Evolutionary conservation across 2,888 invertebrate genomes (phyloP).

Genomic region (Keiferia lycopersicella): DNA sequence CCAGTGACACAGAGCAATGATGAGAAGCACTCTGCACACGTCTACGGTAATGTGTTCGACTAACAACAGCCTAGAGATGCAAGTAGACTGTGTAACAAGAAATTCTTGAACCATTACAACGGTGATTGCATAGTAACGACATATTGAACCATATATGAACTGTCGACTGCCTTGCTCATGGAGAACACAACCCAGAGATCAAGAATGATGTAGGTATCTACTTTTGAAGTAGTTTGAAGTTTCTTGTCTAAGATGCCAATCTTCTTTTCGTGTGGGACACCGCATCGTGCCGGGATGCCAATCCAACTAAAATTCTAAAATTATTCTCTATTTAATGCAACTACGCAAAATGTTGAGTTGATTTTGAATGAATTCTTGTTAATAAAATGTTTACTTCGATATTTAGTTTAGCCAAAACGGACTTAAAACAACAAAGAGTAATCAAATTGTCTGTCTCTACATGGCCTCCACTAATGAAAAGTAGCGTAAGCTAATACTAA

Average conservation of each 20-base stretch:
- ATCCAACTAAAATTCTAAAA: no score
- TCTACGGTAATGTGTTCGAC: neutral
- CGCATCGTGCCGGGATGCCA: no score
- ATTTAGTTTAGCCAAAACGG: no score
- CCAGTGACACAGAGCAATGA: neutral
- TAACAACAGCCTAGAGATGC: neutral
- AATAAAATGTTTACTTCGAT: no score
- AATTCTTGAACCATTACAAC: constrained; percentile 19
- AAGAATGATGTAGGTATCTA: neutral
- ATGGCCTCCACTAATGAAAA: no score
- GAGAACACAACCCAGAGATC: neutral
- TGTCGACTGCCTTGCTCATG: neutral
- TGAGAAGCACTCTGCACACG: neutral
- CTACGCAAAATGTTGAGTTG: no score
- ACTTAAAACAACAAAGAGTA: no score
- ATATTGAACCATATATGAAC: neutral
- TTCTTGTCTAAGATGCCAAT: neutral
- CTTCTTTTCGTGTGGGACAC: no score
- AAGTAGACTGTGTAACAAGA: constrained; percentile 3
- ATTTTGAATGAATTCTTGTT: no score
- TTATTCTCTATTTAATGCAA: no score
- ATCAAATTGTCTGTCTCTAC: no score
- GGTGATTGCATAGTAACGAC: constrained; percentile 12
- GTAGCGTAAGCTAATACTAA: neutral
- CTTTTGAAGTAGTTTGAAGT: neutral